Evolutionary conservation across 1,140 invertebrate species (phyloP), one percentile per base, ranked within the genome.

Genomic region (Vanessa atalanta): DNA sequence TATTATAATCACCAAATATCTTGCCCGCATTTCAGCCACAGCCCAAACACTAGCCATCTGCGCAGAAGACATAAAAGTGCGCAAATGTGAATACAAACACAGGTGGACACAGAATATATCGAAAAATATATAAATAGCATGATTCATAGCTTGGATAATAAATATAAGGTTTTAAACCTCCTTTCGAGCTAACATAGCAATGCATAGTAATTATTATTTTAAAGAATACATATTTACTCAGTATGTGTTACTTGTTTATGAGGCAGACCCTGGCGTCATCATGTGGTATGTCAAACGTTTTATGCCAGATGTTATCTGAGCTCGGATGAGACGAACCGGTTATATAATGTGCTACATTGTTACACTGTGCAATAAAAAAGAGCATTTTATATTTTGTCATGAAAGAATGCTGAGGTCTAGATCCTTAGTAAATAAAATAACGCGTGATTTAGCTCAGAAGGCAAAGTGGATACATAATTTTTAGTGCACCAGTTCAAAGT

Each of bases 251-350:
- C 8, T 53, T 53, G 51, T 53, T 53, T 53, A 53, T 16, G 51
- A 53, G 14, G n/a, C n/a, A 53, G 51, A 53, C 51, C 51, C 37
- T 9, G 51, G 0, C 51, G 16, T 16, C 65, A 26, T 48, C 16
- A 48, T 65, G 47, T 50, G n/a, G 47, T 47, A 68, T 47, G 66
- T 68, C 55, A 37, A 37, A 26, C 16, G 51, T 53, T 68, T 65
- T 68, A 68, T 68, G 66, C 16, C 37, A 68, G 66, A 68, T 68
- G 50, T 55, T 57, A 68, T 68, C 53, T 57, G 51, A 13, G 20
- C 66, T 57, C 5, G 66, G 66, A 47, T 37, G 15, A 1, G 57
- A 11, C 26, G 50, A 60, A 53, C 37, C 37, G n/a, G 53, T 43
- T 15, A 68, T 57, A 68, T 51, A 68, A 57, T 68, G 15, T 47